Percentiles rank a stretch among this genome's conserved stretches.
Evolutionary conservation across 1,140 invertebrate genomes (phyloP).

Genomic region (Pseudomyrmex sp.): DNA sequence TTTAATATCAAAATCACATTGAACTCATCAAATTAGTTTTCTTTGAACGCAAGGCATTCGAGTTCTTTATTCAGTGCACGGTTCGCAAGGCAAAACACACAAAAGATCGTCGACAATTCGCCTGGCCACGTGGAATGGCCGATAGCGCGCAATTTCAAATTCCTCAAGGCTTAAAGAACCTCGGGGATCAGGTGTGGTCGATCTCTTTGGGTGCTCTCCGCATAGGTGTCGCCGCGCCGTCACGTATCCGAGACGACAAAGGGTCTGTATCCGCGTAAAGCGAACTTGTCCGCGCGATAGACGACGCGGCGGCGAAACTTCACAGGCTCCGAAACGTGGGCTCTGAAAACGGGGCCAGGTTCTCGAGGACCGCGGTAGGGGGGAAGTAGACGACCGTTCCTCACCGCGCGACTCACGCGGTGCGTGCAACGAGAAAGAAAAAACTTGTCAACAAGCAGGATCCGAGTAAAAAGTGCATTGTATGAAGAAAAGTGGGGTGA

Average conservation of each 20-base stretch:
- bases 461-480: slow-evolving; percentile 74
- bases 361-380: background rate
- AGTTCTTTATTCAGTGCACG: background rate
- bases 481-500: slow-evolving; percentile 58
- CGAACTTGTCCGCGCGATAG: slow-evolving; percentile 77
- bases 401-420: slow-evolving; percentile 63
- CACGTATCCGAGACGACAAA: slow-evolving; percentile 77
- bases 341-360: slow-evolving; percentile 59
- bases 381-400: slow-evolving; percentile 51
- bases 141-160: slow-evolving; percentile 74
- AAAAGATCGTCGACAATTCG: slow-evolving; percentile 50
- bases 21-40: background rate
- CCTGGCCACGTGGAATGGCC: background rate
- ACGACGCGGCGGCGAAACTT: slow-evolving; percentile 80
- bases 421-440: slow-evolving; percentile 64
- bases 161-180: slow-evolving; percentile 65
- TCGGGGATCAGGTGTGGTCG: slow-evolving; percentile 79
- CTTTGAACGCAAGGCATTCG: background rate
- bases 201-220: slow-evolving; percentile 73
- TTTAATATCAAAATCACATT: no score
- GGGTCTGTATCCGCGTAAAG: slow-evolving; percentile 82
- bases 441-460: slow-evolving; percentile 76
- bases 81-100: background rate
- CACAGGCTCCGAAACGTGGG: slow-evolving; percentile 65
- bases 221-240: slow-evolving; percentile 75